Percentiles rank a stretch among this genome's conserved stretches.
Conservation (phyloP, 2,888 invertebrate genomes). For the Ornithoptera priamus region DNA sequence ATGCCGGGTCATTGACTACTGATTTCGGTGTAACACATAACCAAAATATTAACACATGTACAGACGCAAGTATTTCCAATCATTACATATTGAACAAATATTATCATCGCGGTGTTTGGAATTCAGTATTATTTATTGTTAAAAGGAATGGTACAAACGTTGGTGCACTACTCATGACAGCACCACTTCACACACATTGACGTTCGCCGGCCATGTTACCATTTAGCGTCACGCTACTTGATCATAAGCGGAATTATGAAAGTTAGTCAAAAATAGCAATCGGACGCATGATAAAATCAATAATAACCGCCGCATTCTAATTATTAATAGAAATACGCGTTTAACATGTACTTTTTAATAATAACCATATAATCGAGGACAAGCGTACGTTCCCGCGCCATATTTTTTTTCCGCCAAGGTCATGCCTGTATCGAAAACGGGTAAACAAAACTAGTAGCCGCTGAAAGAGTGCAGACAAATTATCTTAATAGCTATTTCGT, state of each 20-base stretch:
- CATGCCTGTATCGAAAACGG: constrained; percentile 72
- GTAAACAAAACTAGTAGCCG: constrained; percentile 70
- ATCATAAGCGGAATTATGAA: constrained; percentile 59
- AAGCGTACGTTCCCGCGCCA: constrained; percentile 74
- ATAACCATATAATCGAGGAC: constrained; percentile 53
- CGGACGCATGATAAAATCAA: constrained; percentile 59
- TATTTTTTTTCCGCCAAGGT: constrained; percentile 77
- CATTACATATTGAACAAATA: constrained; percentile 25
- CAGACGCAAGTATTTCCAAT: constrained; percentile 23
- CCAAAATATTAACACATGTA: constrained; percentile 52
- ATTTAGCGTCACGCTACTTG: constrained; percentile 74
- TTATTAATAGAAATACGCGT: constrained; percentile 36
- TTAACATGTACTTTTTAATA: constrained; percentile 40
- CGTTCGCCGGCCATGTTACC: constrained; percentile 77
- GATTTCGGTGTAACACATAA: constrained; percentile 41
- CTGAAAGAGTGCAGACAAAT: constrained; percentile 32
- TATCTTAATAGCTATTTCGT: constrained; percentile 31
- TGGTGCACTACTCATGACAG: constrained; percentile 48
- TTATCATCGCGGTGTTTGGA: constrained; percentile 36
- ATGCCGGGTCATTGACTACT: constrained; percentile 75
- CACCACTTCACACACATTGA: constrained; percentile 48
- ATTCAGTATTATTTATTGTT: constrained; percentile 38
- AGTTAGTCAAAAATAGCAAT: constrained; percentile 58
- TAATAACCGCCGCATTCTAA: constrained; percentile 41
- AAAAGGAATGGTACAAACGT: constrained; percentile 29